A percentile compares a stretch with the other conserved stretches of the same genome.
Evolutionary conservation across 2,113 vertebrate genomes (phyloP).

Genomic region (Scatophagus argus): DNA sequence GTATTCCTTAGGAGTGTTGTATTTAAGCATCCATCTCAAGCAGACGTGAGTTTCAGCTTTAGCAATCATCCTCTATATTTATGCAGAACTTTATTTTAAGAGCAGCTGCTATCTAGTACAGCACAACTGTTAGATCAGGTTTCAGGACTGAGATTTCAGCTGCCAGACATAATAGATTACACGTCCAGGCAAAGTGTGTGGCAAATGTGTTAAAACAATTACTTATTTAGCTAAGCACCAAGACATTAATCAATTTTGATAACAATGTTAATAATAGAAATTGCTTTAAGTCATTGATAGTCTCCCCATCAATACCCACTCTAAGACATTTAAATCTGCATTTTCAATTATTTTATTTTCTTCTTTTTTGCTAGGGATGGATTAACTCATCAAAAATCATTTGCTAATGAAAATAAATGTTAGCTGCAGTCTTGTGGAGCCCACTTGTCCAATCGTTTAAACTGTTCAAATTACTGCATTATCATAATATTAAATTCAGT

Average conservation of each 20-base stretch:
- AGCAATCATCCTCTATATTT: not conserved
- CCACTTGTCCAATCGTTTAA: not conserved
- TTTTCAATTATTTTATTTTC: too few relatives aligned
- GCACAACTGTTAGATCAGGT: not conserved
- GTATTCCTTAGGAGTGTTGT: not conserved
- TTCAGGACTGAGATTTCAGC: not conserved
- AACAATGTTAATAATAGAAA: not conserved
- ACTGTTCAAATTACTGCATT: too few relatives aligned
- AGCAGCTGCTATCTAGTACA: not conserved
- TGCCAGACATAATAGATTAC: not conserved
- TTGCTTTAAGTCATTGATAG: too few relatives aligned
- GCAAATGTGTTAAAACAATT: not conserved
- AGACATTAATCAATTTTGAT: not conserved
- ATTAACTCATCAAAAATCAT: not conserved
- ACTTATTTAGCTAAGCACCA: not conserved
- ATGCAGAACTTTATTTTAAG: not conserved
- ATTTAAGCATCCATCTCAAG: not conserved
- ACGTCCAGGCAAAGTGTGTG: not conserved
- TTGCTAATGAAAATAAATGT: not conserved
- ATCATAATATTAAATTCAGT: too few relatives aligned
- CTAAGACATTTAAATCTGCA: too few relatives aligned
- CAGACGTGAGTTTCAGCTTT: conserved; percentile 9
- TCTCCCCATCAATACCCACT: too few relatives aligned
- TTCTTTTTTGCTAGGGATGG: not conserved
- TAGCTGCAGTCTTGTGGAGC: not conserved